Percentiles rank a stretch among this genome's conserved stretches.
These are phyloP conservation scores for Hyperopisus bebe DNA, from an alignment of 2,113 vertebrate species.

Conservation along the genomic window DNA sequence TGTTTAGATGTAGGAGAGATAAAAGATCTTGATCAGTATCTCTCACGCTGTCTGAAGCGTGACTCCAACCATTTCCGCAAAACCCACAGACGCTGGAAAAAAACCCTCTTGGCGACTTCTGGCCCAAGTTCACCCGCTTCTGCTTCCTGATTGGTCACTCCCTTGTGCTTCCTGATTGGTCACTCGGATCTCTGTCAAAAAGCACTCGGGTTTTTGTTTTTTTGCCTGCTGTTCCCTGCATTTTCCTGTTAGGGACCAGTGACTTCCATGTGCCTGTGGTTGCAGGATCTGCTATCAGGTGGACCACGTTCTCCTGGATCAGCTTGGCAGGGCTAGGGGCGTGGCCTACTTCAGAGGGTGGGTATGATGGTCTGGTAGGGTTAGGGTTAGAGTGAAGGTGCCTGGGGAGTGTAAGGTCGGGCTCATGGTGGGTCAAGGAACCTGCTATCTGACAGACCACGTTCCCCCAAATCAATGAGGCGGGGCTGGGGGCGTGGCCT, in stretches of 20 bases:
- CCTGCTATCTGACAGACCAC: not conserved
- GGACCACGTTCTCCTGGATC: not conserved
- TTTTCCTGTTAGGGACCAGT: not conserved
- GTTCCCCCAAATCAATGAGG: not conserved
- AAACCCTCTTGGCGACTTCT: not conserved
- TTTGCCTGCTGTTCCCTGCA: not conserved
- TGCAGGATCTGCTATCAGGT: not conserved
- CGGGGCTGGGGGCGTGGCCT: not conserved
- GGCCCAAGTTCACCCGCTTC: not conserved
- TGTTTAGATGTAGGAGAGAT: not conserved
- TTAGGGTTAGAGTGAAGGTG: not conserved
- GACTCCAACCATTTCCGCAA: not conserved
- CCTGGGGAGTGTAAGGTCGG: not conserved
- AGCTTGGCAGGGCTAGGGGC: not conserved
- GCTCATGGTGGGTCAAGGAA: not conserved
- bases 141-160: not conserved
- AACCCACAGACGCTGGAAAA: not conserved
- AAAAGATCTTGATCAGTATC: not conserved
- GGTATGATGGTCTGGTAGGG: conserved; percentile 48
- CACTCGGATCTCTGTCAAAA: not conserved
- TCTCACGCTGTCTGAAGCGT: not conserved
- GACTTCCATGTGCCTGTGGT: not conserved
- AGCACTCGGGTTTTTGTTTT: not conserved
- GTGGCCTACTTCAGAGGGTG: conserved; percentile 72
- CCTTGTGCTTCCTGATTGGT: not conserved